Base-by-base conservation (phyloP, 2,888 invertebrate genomes). In the Dryococelus australis region DNA sequence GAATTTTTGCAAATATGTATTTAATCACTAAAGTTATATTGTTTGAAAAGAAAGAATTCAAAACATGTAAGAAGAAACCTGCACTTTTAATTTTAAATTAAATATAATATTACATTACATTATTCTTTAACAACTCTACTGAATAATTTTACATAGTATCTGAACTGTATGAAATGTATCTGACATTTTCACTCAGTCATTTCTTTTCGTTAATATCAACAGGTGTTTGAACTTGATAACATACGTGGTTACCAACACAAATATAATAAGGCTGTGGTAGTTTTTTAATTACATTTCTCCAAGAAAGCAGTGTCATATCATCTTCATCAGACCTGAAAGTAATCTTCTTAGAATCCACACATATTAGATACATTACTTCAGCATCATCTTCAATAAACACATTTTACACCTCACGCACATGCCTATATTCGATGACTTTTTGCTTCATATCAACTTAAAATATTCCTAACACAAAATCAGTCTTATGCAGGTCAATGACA, bases 381-480 rank as follows among this genome's bases (percentile, higher is more conserved):
- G 27, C 80, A 24, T 80, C 80, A 8, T 20, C 80, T n/a, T 80
- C 80, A 26, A 80, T 27, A n/a, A n/a, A n/a, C 27, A 80, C 28
- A 80, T 78, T 80, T 12, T 80, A 26, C 28, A 80, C 28, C 26
- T n/a, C 80, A 80, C n/a, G n/a, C 26, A 80, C 80, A 80, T 80
- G n/a, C 28, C 80, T 80, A 28, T 80, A 80, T 80, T 80, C 26
- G 4, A 28, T 80, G 13, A 80, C 80, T 80, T 80, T 80, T 80
- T 80, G 80, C 28, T 80, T 80, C 28, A 5, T 26, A 27, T 9
- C 28, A 80, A 28, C 80, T 28, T 80, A 13, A 80, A n/a, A 80
- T 80, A n/a, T 80, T 27, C 27, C 80, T 80, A 80, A n/a, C 26
- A 80, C 80, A 80, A 80, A 80, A 80, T 80, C 80, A 27, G 80